Evolutionary conservation across 2,113 vertebrate genomes (phyloP).

Genomic region (Prietella phreatophila): DNA sequence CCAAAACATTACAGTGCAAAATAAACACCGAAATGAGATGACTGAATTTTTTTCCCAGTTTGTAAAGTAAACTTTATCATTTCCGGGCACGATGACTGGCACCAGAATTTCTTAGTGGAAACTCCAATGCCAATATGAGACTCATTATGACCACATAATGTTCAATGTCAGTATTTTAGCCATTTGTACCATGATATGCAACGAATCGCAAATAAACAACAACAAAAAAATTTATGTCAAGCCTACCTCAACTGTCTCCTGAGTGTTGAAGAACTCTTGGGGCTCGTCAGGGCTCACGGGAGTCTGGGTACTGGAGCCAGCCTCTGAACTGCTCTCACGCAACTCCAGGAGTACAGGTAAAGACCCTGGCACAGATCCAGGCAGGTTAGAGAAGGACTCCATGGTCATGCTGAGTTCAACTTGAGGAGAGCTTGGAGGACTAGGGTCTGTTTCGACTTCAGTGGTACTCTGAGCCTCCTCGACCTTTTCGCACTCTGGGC

Average conservation of each 20-base stretch:
- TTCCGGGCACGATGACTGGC: no score
- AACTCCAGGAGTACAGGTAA: constrained; percentile 74
- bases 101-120: no score
- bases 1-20: no score
- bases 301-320: constrained; percentile 72
- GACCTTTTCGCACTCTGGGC: not conserved
- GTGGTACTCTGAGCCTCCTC: not conserved
- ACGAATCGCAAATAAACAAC: not conserved
- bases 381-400: constrained; percentile 65
- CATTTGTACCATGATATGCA: not conserved
- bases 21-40: no score
- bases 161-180: not conserved
- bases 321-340: constrained; percentile 75
- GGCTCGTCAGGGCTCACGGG: constrained; percentile 70
- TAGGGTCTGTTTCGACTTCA: not conserved
- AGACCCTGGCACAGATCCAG: constrained; percentile 61
- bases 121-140: no score
- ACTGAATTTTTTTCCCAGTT: no score
- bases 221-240: not conserved
- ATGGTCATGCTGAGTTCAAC: constrained; percentile 60
- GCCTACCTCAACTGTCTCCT: constrained; percentile 63
- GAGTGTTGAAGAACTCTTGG: constrained; percentile 74
- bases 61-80: no score
- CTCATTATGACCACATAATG: not conserved
- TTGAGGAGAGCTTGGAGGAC: constrained; percentile 55